phyloP scores from a whole-genome alignment of 2,888 invertebrate species.

The Selenia dentaria region DNA sequence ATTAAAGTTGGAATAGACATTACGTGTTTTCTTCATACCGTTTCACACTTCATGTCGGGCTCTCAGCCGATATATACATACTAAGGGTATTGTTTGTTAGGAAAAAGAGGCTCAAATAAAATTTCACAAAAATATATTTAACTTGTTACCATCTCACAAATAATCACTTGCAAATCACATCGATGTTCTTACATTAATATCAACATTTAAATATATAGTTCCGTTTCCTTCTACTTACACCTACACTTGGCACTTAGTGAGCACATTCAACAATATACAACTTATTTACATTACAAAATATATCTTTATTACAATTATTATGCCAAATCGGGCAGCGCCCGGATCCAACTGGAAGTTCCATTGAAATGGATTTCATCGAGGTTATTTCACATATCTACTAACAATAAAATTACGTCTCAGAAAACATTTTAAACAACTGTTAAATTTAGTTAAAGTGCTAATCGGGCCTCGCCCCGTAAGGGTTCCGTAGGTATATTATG shows the following conservation, averaged over 20 bases:
- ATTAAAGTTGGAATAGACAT: no score
- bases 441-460: no score
- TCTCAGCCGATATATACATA: no score
- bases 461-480: no score
- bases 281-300: slow-evolving; percentile 47
- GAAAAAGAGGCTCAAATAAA: slow-evolving; percentile 19
- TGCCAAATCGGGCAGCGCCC: slow-evolving; percentile 25
- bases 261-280: slow-evolving; percentile 64
- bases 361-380: no score
- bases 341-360: slow-evolving; percentile 1
- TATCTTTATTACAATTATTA: slow-evolving; percentile 28
- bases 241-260: slow-evolving; percentile 79
- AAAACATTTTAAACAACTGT: no score
- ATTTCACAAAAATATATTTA: slow-evolving; percentile 60
- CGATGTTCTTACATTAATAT: slow-evolving; percentile 41
- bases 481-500: no score
- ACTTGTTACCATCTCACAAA: slow-evolving; percentile 51
- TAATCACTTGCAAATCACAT: slow-evolving; percentile 69
- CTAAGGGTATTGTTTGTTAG: slow-evolving; percentile 2
- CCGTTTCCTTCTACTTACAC: slow-evolving; percentile 61
- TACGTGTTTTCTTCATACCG: no score
- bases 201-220: slow-evolving; percentile 31
- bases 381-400: no score
- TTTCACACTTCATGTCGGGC: no score
- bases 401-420: no score